These are phyloP conservation scores for Mastomys coucha DNA, from an alignment of 2,113 vertebrate genomes.

Conservation along the genomic window DNA sequence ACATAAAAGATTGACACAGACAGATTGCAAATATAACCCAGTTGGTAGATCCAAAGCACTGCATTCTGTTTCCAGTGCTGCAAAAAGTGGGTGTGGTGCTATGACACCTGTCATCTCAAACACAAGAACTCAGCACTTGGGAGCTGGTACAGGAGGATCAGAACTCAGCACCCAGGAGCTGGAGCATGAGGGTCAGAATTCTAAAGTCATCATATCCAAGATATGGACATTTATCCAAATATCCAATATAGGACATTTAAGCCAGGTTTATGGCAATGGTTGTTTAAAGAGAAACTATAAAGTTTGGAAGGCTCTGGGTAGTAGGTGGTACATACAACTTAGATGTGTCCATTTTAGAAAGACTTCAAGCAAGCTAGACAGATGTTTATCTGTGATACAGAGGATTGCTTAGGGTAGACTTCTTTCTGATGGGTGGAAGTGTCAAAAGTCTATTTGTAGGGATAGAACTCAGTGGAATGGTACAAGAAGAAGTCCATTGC, in stretches of 20 bases:
- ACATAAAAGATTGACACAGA: background rate
- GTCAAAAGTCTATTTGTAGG: background rate
- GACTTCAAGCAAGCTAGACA: background rate
- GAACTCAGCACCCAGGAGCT: background rate
- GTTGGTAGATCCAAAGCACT: background rate
- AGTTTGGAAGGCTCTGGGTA: background rate
- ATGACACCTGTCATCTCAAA: background rate
- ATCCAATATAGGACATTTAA: background rate
- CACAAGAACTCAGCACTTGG: background rate
- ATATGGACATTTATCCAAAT: background rate
- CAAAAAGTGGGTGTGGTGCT: background rate
- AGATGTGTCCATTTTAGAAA: background rate
- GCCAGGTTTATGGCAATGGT: background rate
- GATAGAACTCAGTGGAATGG: background rate
- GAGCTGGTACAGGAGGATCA: background rate
- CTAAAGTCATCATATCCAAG: background rate
- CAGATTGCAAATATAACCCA: fast-evolving
- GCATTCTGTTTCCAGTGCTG: background rate
- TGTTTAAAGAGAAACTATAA: background rate
- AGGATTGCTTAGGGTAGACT: background rate
- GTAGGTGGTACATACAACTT: background rate
- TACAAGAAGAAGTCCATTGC: background rate
- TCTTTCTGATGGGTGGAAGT: background rate
- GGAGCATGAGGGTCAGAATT: background rate
- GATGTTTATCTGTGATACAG: background rate